These are phyloP conservation scores for Andinoacara biseriatus DNA, from an alignment of 2,113 vertebrate genomes.

Conservation along the genomic window DNA sequence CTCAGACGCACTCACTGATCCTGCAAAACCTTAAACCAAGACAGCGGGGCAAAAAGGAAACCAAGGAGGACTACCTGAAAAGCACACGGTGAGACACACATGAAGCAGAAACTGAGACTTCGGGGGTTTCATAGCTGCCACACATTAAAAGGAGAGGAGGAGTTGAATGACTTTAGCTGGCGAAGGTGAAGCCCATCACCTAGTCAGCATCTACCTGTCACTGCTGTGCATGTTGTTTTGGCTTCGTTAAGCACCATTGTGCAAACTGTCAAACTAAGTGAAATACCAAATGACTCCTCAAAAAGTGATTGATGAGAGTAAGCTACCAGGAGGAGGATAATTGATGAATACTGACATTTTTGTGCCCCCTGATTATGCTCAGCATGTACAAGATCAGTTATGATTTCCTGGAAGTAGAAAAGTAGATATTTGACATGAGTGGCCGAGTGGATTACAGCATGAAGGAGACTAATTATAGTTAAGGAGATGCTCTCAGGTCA, in stretches of 20 bases:
- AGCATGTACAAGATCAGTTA: neutral
- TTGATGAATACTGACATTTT: neutral
- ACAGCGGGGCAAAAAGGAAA: conserved; percentile 96
- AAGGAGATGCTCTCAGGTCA: neutral
- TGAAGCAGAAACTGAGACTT: neutral
- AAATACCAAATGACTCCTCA: conserved; percentile 1
- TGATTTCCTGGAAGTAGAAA: conserved; percentile 19
- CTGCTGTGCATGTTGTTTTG: neutral
- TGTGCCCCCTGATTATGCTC: neutral
- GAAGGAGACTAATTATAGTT: neutral
- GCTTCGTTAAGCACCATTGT: neutral
- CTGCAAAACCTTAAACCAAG: conserved; percentile 98
- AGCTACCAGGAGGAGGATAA: neutral
- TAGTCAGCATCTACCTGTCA: too few species aligned
- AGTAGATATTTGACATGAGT: neutral
- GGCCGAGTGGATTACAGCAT: neutral
- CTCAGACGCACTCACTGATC: conserved; percentile 97
- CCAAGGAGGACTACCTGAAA: conserved; percentile 97
- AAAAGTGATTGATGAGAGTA: conserved; percentile 20
- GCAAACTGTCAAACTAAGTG: neutral
- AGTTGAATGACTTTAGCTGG: too few species aligned
- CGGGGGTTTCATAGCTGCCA: neutral
- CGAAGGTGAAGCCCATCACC: too few species aligned
- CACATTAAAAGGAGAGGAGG: neutral
- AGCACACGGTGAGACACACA: conserved; percentile 89